phyloP scores from a whole-genome alignment of 2,888 invertebrate genomes.

The Brachycybe producta region DNA sequence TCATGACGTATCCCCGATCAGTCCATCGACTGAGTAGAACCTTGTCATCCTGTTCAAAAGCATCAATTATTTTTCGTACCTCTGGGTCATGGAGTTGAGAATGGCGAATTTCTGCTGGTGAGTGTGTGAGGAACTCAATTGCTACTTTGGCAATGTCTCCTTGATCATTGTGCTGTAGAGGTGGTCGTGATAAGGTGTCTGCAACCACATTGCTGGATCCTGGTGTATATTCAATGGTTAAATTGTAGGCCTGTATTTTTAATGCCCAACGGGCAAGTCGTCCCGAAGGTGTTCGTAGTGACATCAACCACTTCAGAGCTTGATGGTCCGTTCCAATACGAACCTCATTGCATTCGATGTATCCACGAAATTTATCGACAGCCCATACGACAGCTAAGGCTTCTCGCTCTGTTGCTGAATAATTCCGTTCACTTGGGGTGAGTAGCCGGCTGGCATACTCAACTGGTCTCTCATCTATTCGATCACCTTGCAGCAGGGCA shows the following conservation, averaged over 20 bases:
- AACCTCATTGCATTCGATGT: no score
- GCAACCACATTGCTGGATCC: constrained; percentile 33
- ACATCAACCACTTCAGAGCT: constrained; percentile 37
- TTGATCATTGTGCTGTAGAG: no score
- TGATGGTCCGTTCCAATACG: no score
- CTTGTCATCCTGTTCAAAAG: neutral
- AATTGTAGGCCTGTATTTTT: constrained; percentile 31
- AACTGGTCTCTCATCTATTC: constrained; percentile 9
- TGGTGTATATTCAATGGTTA: constrained; percentile 32
- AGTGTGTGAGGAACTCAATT: neutral
- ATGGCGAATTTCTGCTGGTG: neutral
- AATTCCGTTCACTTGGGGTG: constrained; percentile 16
- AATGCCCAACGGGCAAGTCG: constrained; percentile 37
- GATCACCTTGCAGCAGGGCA: constrained; percentile 9
- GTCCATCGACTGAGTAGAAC: neutral
- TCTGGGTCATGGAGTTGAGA: neutral
- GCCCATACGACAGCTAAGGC: constrained; percentile 19
- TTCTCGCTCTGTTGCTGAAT: constrained; percentile 19
- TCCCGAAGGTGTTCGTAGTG: constrained; percentile 33
- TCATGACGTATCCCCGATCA: neutral
- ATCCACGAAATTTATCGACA: no score
- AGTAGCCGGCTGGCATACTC: constrained; percentile 17
- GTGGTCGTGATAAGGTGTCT: constrained; percentile 31
- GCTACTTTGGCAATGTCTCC: neutral
- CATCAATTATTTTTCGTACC: neutral